These are phyloP conservation scores for Xylota sylvarum DNA, from an alignment of 2,888 invertebrate species.

Conservation along the genomic window DNA sequence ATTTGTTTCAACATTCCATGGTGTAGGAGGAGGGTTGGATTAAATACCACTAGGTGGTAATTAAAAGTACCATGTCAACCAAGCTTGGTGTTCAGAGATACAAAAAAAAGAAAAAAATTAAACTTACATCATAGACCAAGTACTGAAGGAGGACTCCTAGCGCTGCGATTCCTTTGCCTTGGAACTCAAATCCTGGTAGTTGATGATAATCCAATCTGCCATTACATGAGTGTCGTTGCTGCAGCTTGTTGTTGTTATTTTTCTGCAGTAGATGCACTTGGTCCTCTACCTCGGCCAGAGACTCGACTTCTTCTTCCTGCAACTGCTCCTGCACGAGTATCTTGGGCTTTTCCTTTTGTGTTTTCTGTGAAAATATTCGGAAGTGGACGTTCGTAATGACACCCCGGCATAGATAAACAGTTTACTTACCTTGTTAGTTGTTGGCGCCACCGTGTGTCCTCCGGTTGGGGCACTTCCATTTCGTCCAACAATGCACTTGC, in stretches of 20 bases:
- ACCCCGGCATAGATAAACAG: not conserved
- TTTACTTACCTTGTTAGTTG: conserved; percentile 63
- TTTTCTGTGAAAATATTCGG: conserved; percentile 55
- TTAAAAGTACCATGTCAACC: conserved; percentile 48
- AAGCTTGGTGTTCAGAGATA: not conserved
- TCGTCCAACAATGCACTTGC: conserved; percentile 71
- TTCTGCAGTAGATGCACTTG: conserved; percentile 60
- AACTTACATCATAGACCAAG: conserved; percentile 91
- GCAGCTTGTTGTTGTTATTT: conserved; percentile 70
- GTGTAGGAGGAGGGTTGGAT: conserved; percentile 34
- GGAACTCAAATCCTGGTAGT: conserved; percentile 78
- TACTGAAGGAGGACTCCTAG: conserved; percentile 94
- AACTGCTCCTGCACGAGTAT: conserved; percentile 60
- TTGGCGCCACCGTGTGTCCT: conserved; percentile 65
- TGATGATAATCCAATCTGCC: conserved; percentile 79
- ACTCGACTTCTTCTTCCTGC: conserved; percentile 61
- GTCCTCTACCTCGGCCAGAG: conserved; percentile 51
- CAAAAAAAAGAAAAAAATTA: not conserved
- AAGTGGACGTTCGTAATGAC: conserved; percentile 14
- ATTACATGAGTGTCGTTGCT: conserved; percentile 81
- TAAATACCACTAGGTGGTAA: conserved; percentile 57
- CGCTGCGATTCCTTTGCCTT: conserved; percentile 91
- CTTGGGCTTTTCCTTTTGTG: conserved; percentile 73
- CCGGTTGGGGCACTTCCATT: conserved; percentile 68
- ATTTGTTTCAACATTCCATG: conserved; percentile 42